A percentile compares a stretch with the other conserved stretches of the same genome.
phyloP scores from a whole-genome alignment of 2,797 vertebrate species.

The Catharus ustulatus region DNA sequence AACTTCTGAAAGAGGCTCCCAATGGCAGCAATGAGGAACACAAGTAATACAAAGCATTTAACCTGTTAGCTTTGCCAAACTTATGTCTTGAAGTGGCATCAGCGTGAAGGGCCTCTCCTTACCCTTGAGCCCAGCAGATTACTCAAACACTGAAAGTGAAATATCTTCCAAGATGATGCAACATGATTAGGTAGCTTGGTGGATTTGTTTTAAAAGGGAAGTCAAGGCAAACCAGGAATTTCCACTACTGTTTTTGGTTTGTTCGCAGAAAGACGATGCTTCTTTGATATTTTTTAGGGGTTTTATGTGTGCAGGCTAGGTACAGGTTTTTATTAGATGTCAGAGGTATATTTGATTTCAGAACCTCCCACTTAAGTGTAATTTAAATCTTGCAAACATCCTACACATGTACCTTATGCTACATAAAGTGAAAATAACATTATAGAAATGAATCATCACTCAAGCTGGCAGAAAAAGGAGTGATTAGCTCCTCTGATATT shows the following conservation, averaged over 20 bases:
- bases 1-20: not conserved
- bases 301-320: not conserved
- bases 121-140: not conserved
- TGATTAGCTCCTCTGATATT: constrained; percentile 26
- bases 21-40: not conserved
- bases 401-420: constrained; percentile 52
- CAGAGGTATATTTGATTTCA: constrained; percentile 46
- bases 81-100: not conserved
- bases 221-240: not conserved
- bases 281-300: not conserved
- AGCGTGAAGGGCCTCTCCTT: not conserved
- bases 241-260: not conserved
- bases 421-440: constrained; percentile 47
- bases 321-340: constrained; percentile 42
- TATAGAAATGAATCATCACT: constrained; percentile 54
- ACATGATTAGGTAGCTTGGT: not conserved
- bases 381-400: constrained; percentile 65
- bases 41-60: not conserved
- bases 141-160: not conserved
- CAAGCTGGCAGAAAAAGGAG: constrained; percentile 19
- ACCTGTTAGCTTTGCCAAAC: not conserved
- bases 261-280: not conserved
- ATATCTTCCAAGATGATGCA: not conserved
- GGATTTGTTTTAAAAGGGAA: not conserved
- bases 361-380: constrained; percentile 57